Conservation (phyloP, 1,140 invertebrate species). For the Ceratina japonica region DNA sequence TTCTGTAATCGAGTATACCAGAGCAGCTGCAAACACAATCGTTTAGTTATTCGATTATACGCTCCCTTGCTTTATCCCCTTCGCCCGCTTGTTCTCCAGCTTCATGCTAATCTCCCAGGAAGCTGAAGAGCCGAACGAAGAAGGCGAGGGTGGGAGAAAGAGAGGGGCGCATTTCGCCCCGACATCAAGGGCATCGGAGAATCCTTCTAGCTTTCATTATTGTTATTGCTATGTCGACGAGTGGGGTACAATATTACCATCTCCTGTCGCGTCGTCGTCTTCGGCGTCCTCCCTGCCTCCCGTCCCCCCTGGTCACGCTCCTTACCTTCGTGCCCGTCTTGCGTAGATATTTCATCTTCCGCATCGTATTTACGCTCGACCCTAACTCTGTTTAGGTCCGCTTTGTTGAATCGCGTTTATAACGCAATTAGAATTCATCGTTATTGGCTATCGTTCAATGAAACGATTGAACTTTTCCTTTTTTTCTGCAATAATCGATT, state of each 20-base stretch:
- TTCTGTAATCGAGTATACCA: constrained; percentile 44
- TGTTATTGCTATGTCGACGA: constrained; percentile 67
- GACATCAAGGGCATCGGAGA: constrained; percentile 65
- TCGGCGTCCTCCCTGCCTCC: constrained; percentile 42
- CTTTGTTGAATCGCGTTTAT: no score
- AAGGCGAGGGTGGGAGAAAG: constrained; percentile 37
- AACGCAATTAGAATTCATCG: no score
- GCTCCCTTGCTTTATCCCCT: constrained; percentile 49
- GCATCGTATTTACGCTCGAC: background rate
- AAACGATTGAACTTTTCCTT: no score
- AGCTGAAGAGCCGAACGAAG: constrained; percentile 57
- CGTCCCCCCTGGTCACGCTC: constrained; percentile 2
- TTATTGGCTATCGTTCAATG: no score
- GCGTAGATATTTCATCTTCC: background rate
- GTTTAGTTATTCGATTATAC: constrained; percentile 64
- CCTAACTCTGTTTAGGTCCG: background rate
- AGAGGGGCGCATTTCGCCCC: constrained; percentile 36
- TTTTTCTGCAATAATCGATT: no score
- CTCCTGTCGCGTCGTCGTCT: constrained; percentile 19
- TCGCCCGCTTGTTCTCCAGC: constrained; percentile 45
- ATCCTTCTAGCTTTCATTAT: constrained; percentile 72
- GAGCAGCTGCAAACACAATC: constrained; percentile 61
- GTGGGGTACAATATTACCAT: constrained; percentile 46
- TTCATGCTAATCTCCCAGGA: constrained; percentile 68
- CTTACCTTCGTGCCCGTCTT: background rate